These are phyloP conservation scores for Coreoperca whiteheadi DNA, from an alignment of 2,113 vertebrate genomes.

Conservation along the genomic window DNA sequence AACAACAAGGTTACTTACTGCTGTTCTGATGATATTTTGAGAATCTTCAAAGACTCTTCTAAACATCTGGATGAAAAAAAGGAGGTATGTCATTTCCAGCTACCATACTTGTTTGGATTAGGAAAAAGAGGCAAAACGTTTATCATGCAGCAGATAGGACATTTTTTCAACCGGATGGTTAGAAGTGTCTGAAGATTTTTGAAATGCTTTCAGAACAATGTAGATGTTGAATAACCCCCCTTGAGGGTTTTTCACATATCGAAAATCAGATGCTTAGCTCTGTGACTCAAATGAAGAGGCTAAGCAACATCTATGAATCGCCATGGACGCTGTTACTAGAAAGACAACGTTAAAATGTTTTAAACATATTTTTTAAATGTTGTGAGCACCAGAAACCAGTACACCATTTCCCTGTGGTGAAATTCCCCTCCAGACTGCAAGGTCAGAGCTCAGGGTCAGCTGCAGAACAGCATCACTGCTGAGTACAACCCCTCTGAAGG, in stretches of 20 bases:
- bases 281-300: background rate
- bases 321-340: background rate
- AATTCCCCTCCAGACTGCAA: no score
- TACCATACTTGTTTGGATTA: background rate
- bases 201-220: background rate
- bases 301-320: background rate
- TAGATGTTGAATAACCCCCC: background rate
- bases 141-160: background rate
- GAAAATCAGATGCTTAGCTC: background rate
- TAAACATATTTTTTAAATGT: background rate
- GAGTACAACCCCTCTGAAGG: constrained; percentile 23
- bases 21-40: background rate
- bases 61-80: background rate
- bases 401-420: background rate
- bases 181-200: background rate
- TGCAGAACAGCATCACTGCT: constrained; percentile 12
- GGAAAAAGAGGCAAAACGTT: background rate
- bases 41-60: background rate
- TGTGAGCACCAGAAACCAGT: background rate
- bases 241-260: background rate
- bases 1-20: background rate
- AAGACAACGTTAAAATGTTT: background rate
- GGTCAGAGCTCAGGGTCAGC: constrained; percentile 34
- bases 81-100: background rate
- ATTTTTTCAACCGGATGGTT: background rate